Conservation (phyloP, 2,113 vertebrate species). For the Entomyzon cyanotis region DNA sequence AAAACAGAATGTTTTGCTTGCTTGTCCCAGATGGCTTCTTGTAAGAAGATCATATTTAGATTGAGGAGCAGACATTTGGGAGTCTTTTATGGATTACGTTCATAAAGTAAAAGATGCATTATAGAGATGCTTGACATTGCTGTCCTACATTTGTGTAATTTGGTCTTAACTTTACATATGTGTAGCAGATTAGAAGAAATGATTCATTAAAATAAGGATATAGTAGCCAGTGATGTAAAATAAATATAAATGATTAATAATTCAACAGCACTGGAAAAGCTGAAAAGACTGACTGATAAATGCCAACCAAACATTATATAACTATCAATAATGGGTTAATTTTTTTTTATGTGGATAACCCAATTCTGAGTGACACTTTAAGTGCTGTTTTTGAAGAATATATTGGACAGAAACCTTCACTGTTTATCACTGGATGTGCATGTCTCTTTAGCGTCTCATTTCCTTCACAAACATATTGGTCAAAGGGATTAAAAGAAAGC, state of each 20-base stretch:
- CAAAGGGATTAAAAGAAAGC: not conserved
- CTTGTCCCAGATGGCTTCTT: slow-evolving; percentile 29
- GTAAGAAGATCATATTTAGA: slow-evolving; percentile 42
- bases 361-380: not conserved
- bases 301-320: not conserved
- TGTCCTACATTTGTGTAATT: not conserved
- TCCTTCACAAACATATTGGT: not conserved
- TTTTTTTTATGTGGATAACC: not conserved
- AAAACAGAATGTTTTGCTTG: slow-evolving; percentile 11
- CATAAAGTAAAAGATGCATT: not conserved
- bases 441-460: not conserved
- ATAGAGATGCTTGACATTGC: not conserved
- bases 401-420: not conserved
- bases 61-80: slow-evolving; percentile 27
- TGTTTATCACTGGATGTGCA: not conserved
- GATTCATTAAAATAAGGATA: not conserved
- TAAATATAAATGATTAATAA: not conserved
- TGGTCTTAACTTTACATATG: not conserved
- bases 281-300: not conserved
- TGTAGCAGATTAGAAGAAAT: not conserved
- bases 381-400: not conserved
- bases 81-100: slow-evolving; percentile 19
- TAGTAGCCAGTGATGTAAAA: not conserved
- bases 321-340: not conserved
- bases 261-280: not conserved